phyloP scores from a whole-genome alignment of 2,888 invertebrate species.

The Pseudococcus jackbeardsleyi region DNA sequence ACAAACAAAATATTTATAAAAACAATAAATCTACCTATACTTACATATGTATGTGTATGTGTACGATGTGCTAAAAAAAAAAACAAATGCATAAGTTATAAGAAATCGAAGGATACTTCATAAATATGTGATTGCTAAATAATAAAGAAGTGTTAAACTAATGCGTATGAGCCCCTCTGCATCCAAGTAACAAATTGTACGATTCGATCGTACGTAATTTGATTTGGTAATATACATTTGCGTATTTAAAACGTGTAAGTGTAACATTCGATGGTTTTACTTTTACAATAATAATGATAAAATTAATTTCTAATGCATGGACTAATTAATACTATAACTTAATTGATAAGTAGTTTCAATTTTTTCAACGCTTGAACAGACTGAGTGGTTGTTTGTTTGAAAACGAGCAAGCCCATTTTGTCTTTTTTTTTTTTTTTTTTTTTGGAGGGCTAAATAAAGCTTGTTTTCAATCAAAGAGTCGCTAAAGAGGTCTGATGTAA shows the following conservation, averaged over 20 bases:
- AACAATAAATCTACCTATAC: background rate
- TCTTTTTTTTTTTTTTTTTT: background rate
- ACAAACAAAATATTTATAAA: constrained; percentile 27
- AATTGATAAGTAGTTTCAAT: constrained; percentile 15
- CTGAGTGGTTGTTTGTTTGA: background rate
- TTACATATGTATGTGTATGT: background rate
- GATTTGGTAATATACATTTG: constrained; percentile 56
- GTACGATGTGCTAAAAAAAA: background rate
- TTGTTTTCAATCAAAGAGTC: background rate
- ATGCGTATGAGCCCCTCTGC: constrained; percentile 69
- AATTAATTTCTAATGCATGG: constrained; percentile 51
- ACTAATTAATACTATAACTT: background rate
- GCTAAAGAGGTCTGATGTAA: background rate
- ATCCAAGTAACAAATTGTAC: constrained; percentile 70
- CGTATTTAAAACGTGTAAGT: constrained; percentile 50
- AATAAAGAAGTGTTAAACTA: constrained; percentile 64
- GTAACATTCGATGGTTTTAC: constrained; percentile 28
- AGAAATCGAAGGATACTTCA: constrained; percentile 54
- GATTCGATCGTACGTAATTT: constrained; percentile 67
- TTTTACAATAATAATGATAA: constrained; percentile 9
- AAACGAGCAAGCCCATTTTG: background rate
- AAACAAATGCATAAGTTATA: background rate
- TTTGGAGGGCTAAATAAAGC: background rate
- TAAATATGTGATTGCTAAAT: constrained; percentile 60
- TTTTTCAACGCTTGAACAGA: background rate